Conservation (phyloP, 2,888 invertebrate genomes). For the Neocrepidodera transversa region DNA sequence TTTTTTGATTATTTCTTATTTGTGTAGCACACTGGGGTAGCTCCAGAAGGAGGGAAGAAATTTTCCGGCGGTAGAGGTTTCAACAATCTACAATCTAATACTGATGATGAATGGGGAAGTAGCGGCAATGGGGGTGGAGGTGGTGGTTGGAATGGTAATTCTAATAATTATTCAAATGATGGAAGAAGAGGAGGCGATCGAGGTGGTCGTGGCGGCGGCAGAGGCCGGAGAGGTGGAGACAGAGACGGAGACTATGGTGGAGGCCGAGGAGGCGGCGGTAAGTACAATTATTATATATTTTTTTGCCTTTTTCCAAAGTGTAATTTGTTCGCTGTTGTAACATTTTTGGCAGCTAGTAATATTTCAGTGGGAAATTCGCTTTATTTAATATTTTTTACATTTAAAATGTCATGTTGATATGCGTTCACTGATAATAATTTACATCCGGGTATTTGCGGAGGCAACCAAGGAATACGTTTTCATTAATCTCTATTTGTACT, state of each 20-base stretch:
- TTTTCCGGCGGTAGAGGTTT: constrained; percentile 65
- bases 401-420: too few relatives aligned
- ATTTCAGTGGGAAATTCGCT: too few relatives aligned
- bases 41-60: constrained; percentile 63
- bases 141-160: constrained; percentile 30
- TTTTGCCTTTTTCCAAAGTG: neutral
- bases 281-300: neutral
- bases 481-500: too few relatives aligned
- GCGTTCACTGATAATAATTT: too few relatives aligned
- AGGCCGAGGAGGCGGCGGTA: constrained; percentile 10
- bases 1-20: constrained; percentile 14
- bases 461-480: too few relatives aligned
- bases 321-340: neutral
- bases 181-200: constrained; percentile 59
- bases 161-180: constrained; percentile 27
- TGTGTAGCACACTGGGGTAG: constrained; percentile 45
- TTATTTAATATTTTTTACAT: too few relatives aligned
- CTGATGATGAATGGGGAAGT: constrained; percentile 33
- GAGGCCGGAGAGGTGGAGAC: constrained; percentile 20
- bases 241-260: neutral
- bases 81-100: constrained; percentile 54
- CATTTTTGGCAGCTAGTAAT: too few relatives aligned
- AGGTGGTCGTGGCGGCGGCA: constrained; percentile 33
- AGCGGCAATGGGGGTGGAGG: constrained; percentile 34
- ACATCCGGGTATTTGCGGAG: too few relatives aligned